Evolutionary conservation across 2,797 vertebrate genomes (phyloP).

Genomic region (Bovichtus diacanthus): DNA sequence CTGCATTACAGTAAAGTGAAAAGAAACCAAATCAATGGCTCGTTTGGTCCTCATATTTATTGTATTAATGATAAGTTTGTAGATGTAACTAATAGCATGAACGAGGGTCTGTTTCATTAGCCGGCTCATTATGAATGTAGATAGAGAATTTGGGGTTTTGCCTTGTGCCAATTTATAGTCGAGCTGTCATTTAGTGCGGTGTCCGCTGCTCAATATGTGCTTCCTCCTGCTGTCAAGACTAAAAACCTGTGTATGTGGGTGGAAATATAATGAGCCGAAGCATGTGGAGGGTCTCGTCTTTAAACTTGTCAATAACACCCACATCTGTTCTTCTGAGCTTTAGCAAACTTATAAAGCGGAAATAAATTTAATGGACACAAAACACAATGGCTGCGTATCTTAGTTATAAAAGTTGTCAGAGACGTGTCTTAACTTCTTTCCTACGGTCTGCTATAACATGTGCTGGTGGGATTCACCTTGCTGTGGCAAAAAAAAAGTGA

Average conservation of each 20-base stretch:
- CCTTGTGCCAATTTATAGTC: not conserved
- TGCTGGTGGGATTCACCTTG: slow-evolving; percentile 16
- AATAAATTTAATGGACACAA: not conserved
- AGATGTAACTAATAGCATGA: not conserved
- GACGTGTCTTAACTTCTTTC: not conserved
- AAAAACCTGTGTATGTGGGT: not conserved
- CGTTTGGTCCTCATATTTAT: not conserved
- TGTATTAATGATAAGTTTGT: not conserved
- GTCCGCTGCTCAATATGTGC: not conserved
- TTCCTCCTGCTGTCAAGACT: slow-evolving; percentile 1
- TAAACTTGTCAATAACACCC: not conserved
- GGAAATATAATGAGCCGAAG: not conserved
- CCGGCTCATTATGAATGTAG: not conserved
- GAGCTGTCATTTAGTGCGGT: not conserved
- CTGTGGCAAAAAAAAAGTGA: slow-evolving; percentile 23
- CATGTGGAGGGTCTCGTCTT: not conserved
- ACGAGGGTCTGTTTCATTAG: not conserved
- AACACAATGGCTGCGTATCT: not conserved
- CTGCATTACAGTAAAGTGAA: slow-evolving; percentile 4
- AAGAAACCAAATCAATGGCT: not conserved
- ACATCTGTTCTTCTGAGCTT: not conserved
- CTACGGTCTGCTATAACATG: not conserved
- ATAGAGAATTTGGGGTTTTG: not conserved
- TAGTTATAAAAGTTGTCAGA: slow-evolving; percentile 1
- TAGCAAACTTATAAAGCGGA: not conserved